Evolutionary conservation across 2,113 vertebrate genomes (phyloP).

Genomic region (Nanorana parkeri): DNA sequence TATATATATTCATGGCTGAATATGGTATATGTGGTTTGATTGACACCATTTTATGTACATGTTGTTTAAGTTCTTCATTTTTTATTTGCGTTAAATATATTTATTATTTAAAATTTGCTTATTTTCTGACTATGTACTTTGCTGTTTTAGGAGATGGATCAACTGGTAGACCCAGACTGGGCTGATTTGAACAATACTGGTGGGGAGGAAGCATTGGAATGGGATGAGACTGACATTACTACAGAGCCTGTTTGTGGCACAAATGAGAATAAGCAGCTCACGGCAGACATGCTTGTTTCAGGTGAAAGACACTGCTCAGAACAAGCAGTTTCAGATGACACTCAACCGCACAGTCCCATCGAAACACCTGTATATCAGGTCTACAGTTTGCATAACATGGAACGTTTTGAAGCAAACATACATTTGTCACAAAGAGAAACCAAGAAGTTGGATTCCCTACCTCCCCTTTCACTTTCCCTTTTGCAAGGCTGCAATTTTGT

Average conservation of each 20-base stretch:
- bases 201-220: constrained; percentile 90
- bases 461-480: constrained; percentile 40
- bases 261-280: constrained; percentile 63
- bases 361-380: constrained; percentile 85
- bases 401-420: constrained; percentile 77
- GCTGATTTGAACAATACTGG: constrained; percentile 81
- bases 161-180: constrained; percentile 84
- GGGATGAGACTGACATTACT: constrained; percentile 96
- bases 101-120: neutral
- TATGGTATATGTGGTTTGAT: no score
- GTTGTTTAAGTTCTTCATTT: no score
- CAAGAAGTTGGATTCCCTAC: constrained; percentile 68
- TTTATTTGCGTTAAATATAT: no score
- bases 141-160: constrained; percentile 78
- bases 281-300: neutral
- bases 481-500: constrained; percentile 72
- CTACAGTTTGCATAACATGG: constrained; percentile 85
- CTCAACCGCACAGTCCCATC: constrained; percentile 63
- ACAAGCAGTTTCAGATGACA: neutral
- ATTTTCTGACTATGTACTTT: neutral
- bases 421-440: constrained; percentile 71
- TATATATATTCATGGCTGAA: no score
- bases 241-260: constrained; percentile 82
- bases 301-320: neutral
- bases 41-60: no score